These are phyloP conservation scores for Eugnorisma glareosa DNA, from an alignment of 2,888 invertebrate genomes.

Conservation along the genomic window DNA sequence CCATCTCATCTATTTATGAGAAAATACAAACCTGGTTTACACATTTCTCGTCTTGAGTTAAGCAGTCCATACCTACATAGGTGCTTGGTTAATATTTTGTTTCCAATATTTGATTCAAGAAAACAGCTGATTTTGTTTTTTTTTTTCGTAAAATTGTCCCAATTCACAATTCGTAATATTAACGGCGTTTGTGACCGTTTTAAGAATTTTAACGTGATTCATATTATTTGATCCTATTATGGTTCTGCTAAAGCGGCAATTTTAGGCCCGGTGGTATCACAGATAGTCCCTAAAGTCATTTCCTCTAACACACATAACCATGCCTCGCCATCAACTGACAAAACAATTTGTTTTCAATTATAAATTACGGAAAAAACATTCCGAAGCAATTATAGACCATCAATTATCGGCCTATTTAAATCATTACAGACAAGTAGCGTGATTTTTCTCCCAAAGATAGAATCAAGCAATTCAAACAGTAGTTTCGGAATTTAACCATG, in stretches of 20 bases:
- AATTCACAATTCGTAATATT: too few relatives aligned
- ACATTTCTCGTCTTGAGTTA: neutral
- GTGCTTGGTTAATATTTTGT: neutral
- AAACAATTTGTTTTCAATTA: neutral
- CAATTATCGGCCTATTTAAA: constrained; percentile 20
- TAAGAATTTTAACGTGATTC: too few relatives aligned
- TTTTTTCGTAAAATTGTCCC: too few relatives aligned
- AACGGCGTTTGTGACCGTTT: too few relatives aligned
- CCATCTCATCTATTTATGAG: too few relatives aligned
- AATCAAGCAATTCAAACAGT: constrained; percentile 56
- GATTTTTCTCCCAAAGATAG: constrained; percentile 47
- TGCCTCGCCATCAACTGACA: neutral
- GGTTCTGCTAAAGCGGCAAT: too few relatives aligned
- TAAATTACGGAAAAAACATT: constrained; percentile 17
- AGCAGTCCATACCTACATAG: neutral
- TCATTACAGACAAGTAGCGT: constrained; percentile 31
- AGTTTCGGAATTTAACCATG: constrained; percentile 55
- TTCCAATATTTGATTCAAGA: neutral
- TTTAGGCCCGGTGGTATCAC: neutral
- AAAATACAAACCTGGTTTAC: too few relatives aligned
- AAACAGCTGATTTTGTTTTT: neutral
- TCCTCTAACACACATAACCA: neutral
- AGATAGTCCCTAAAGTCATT: neutral
- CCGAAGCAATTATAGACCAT: neutral
- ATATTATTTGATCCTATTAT: too few relatives aligned